phyloP scores from a whole-genome alignment of 2,888 invertebrate species.

The Platycheirus rosarum region DNA sequence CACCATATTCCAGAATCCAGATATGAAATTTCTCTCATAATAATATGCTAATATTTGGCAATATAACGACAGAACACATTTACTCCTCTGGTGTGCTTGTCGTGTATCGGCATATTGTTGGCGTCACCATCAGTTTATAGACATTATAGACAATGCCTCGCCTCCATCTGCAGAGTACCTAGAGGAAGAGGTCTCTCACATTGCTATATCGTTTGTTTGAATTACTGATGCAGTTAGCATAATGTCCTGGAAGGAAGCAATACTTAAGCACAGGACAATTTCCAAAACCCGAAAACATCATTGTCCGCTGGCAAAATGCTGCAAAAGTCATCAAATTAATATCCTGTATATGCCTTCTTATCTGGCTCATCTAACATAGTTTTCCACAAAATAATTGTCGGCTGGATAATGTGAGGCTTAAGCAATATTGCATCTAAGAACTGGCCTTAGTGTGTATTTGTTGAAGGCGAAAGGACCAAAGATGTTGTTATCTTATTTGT shows the following conservation, averaged over 20 bases:
- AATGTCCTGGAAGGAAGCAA: slow-evolving; percentile 30
- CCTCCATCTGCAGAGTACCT: background rate
- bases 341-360: slow-evolving; percentile 18
- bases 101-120: slow-evolving; percentile 17
- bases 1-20: slow-evolving; percentile 47
- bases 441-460: too few species aligned
- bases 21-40: slow-evolving; percentile 61
- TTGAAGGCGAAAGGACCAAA: too few species aligned
- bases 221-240: slow-evolving; percentile 64
- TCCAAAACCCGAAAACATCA: slow-evolving; percentile 7
- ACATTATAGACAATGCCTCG: slow-evolving; percentile 38
- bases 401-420: slow-evolving; percentile 3
- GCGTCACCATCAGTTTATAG: slow-evolving; percentile 52
- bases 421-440: slow-evolving; percentile 15
- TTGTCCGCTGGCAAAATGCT: slow-evolving; percentile 19
- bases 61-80: slow-evolving; percentile 32
- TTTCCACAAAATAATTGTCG: slow-evolving; percentile 52
- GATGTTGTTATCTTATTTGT: too few species aligned
- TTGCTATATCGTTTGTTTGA: slow-evolving; percentile 31
- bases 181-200: slow-evolving; percentile 12
- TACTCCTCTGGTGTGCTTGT: slow-evolving; percentile 25
- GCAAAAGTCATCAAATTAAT: slow-evolving; percentile 50
- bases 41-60: slow-evolving; percentile 71
- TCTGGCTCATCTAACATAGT: slow-evolving; percentile 35
- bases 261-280: slow-evolving; percentile 7